Evolutionary conservation across 2,113 vertebrate species (phyloP).

Genomic region (Apeltes quadracus): DNA sequence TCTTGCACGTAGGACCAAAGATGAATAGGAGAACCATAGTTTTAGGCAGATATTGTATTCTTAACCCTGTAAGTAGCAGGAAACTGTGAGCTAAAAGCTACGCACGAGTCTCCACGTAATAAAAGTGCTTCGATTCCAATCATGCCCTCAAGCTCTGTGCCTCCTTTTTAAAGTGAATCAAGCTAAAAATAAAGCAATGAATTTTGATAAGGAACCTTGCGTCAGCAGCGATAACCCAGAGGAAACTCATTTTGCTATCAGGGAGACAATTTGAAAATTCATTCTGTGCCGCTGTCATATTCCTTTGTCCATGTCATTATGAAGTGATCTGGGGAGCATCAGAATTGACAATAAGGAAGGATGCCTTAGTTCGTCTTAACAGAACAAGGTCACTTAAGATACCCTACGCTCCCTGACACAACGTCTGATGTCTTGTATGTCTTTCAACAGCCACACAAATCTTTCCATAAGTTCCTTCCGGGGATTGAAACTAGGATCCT

Average conservation of each 20-base stretch:
- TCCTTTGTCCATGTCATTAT: slow-evolving; percentile 72
- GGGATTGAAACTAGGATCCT: slow-evolving; percentile 55
- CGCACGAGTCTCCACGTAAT: slow-evolving; percentile 25
- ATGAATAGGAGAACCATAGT: not conserved
- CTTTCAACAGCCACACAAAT: slow-evolving; percentile 44
- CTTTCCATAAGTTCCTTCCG: slow-evolving; percentile 52
- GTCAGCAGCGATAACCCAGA: slow-evolving; percentile 72
- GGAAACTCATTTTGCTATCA: slow-evolving; percentile 75
- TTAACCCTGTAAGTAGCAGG: slow-evolving; percentile 29
- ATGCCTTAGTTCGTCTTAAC: slow-evolving; percentile 50
- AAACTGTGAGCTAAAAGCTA: slow-evolving; percentile 28
- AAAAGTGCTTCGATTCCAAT: slow-evolving; percentile 68
- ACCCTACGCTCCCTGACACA: slow-evolving; percentile 54
- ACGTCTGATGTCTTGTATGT: slow-evolving; percentile 44
- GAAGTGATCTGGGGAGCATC: slow-evolving; percentile 71
- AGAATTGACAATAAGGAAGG: slow-evolving; percentile 55
- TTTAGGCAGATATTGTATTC: slow-evolving; percentile 20
- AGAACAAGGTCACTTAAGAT: slow-evolving; percentile 66
- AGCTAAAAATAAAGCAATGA: slow-evolving; percentile 70
- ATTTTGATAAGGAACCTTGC: slow-evolving; percentile 72
- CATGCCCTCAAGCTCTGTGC: slow-evolving; percentile 54
- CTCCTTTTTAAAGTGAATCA: slow-evolving; percentile 64
- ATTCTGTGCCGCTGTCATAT: slow-evolving; percentile 71
- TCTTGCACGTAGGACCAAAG: not conserved
- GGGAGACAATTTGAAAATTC: slow-evolving; percentile 71